phyloP scores from a whole-genome alignment of 2,888 invertebrate genomes.

The Pardosa pseudoannulata region DNA sequence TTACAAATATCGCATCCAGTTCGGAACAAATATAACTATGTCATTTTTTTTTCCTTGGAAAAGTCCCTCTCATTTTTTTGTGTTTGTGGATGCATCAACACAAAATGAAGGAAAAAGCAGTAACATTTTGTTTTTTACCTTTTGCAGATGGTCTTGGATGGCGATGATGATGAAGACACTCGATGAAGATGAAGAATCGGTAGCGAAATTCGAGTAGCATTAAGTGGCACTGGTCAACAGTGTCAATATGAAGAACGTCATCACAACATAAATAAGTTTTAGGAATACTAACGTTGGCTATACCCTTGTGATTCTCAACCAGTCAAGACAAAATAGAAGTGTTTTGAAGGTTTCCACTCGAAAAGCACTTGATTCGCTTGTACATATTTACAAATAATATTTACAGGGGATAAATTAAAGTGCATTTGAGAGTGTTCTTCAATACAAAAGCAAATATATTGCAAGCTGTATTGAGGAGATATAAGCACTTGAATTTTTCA shows the following conservation, averaged over 20 bases:
- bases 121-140: slow-evolving; percentile 50
- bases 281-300: slow-evolving; percentile 32
- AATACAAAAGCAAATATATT: not conserved
- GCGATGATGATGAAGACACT: not conserved
- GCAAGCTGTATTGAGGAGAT: too few species aligned
- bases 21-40: not conserved
- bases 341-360: not conserved
- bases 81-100: slow-evolving; percentile 38
- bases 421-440: not conserved
- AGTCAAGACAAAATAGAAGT: not conserved
- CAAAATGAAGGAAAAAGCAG: slow-evolving; percentile 38
- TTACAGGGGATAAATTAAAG: slow-evolving; percentile 2
- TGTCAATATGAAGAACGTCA: slow-evolving; percentile 4
- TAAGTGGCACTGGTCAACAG: slow-evolving; percentile 39
- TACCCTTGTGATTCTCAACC: slow-evolving; percentile 31
- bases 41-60: not conserved
- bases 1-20: slow-evolving; percentile 23
- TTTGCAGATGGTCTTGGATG: slow-evolving; percentile 42
- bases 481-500: too few species aligned
- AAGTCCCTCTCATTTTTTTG: not conserved
- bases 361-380: not conserved
- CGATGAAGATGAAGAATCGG: slow-evolving; percentile 13
- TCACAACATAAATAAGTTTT: slow-evolving; percentile 46
- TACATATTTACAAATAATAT: not conserved
- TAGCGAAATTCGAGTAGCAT: not conserved